phyloP scores from a whole-genome alignment of 2,888 invertebrate genomes.

The Agrochola macilenta region DNA sequence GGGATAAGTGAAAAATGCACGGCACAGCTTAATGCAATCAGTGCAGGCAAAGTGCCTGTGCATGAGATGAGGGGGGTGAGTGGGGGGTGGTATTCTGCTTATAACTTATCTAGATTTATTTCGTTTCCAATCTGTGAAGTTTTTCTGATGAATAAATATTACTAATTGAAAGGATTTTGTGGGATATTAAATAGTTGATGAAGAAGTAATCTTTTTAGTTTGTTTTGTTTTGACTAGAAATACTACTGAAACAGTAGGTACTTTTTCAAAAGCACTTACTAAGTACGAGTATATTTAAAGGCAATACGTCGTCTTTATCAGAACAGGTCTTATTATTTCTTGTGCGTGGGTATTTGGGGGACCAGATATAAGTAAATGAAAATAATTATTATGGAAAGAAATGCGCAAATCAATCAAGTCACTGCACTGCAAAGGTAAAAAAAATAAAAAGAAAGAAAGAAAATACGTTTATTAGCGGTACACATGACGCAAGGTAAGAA shows the following conservation, averaged over 20 bases:
- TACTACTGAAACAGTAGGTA: background rate
- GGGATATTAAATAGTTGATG: background rate
- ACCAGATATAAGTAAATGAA: background rate
- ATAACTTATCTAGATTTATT: slow-evolving; percentile 10
- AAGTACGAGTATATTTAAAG: too few species aligned
- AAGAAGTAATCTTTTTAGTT: background rate
- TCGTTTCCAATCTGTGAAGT: background rate
- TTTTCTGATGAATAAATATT: slow-evolving; percentile 9
- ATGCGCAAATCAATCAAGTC: background rate
- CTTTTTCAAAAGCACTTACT: background rate
- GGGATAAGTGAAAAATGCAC: slow-evolving; percentile 53
- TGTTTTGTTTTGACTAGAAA: background rate
- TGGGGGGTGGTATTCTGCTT: background rate
- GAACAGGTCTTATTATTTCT: too few species aligned
- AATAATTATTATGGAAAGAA: too few species aligned
- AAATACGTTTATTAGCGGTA: too few species aligned
- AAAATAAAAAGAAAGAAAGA: too few species aligned
- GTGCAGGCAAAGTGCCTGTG: slow-evolving; percentile 25
- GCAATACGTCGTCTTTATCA: too few species aligned
- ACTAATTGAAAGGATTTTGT: background rate
- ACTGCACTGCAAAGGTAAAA: background rate
- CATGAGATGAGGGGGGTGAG: background rate
- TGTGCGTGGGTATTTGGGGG: background rate
- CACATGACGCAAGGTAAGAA: too few species aligned
- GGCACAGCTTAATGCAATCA: slow-evolving; percentile 44